phyloP scores from a whole-genome alignment of 1,140 invertebrate species.

The Nasonia vitripennis region DNA sequence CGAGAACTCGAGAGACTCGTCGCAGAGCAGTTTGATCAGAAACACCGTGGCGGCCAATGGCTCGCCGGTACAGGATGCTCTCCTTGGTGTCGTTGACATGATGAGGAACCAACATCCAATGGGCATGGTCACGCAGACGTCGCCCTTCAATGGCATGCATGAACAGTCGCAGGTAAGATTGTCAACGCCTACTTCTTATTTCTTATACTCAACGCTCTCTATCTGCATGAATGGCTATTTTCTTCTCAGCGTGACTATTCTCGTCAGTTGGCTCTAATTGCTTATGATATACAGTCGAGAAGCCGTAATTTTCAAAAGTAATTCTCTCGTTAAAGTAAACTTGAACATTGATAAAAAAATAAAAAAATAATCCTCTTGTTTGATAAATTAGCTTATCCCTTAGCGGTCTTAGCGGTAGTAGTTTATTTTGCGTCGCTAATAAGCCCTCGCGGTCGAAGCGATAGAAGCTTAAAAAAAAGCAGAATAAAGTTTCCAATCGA shows the following conservation, averaged over 20 bases:
- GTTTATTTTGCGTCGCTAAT: too few relatives aligned
- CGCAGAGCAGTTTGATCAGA: conserved; percentile 62
- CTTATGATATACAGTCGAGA: not conserved
- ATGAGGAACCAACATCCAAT: conserved; percentile 69
- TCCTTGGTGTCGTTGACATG: conserved; percentile 70
- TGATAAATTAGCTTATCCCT: too few relatives aligned
- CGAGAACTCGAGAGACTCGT: conserved; percentile 65
- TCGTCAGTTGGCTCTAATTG: too few relatives aligned
- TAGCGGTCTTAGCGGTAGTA: too few relatives aligned
- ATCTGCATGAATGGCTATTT: too few relatives aligned
- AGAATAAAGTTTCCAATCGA: not conserved
- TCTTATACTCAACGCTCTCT: too few relatives aligned
- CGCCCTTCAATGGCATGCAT: conserved; percentile 65
- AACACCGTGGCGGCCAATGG: conserved; percentile 56
- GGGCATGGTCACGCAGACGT: conserved; percentile 61
- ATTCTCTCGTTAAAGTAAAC: not conserved
- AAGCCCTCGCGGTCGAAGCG: too few relatives aligned
- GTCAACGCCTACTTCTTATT: too few relatives aligned
- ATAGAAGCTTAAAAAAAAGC: too few relatives aligned
- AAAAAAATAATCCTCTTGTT: too few relatives aligned
- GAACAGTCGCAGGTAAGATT: conserved; percentile 63
- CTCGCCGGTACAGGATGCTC: conserved; percentile 66
- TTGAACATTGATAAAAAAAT: not conserved
- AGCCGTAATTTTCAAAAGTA: not conserved
- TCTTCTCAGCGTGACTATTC: too few relatives aligned